These are phyloP conservation scores for Epicauta chinensis DNA, from an alignment of 1,140 invertebrate genomes.

Conservation along the genomic window DNA sequence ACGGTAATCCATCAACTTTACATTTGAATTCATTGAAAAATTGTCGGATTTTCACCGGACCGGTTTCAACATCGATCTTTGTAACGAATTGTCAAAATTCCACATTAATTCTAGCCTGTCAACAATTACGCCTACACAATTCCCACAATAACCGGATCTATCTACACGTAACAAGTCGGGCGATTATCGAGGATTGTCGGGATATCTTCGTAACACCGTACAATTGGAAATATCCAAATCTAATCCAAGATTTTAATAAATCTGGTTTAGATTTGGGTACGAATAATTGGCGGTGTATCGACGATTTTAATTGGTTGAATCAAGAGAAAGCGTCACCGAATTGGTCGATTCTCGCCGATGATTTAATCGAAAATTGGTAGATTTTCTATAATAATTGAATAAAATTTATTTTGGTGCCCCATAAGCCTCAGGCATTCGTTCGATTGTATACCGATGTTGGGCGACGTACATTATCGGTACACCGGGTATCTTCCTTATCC, in stretches of 20 bases:
- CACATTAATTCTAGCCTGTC: constrained; percentile 82
- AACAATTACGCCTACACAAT: constrained; percentile 86
- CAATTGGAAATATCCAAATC: constrained; percentile 68
- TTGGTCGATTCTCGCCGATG: constrained; percentile 51
- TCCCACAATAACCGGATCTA: constrained; percentile 75
- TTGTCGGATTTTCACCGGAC: constrained; percentile 73
- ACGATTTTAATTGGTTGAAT: constrained; percentile 95
- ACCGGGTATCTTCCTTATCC: constrained; percentile 97
- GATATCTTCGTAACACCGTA: constrained; percentile 78
- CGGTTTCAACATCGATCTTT: constrained; percentile 87
- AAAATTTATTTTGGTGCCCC: constrained; percentile 64
- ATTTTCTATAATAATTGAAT: too few species aligned
- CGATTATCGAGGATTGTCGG: constrained; percentile 90
- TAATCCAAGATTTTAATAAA: constrained; percentile 67
- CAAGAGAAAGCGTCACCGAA: constrained; percentile 82
- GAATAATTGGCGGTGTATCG: constrained; percentile 82
- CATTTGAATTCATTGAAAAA: constrained; percentile 73
- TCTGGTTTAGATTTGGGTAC: constrained; percentile 65
- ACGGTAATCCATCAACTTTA: constrained; percentile 83
- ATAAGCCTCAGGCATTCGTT: constrained; percentile 98
- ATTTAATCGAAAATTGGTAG: too few species aligned
- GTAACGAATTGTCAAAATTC: constrained; percentile 76
- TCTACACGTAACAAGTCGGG: constrained; percentile 86
- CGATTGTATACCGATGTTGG: constrained; percentile 90
- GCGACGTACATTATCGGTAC: constrained; percentile 98